Base-by-base conservation (phyloP, 2,797 vertebrate genomes). In the Galaxias olidus region DNA sequence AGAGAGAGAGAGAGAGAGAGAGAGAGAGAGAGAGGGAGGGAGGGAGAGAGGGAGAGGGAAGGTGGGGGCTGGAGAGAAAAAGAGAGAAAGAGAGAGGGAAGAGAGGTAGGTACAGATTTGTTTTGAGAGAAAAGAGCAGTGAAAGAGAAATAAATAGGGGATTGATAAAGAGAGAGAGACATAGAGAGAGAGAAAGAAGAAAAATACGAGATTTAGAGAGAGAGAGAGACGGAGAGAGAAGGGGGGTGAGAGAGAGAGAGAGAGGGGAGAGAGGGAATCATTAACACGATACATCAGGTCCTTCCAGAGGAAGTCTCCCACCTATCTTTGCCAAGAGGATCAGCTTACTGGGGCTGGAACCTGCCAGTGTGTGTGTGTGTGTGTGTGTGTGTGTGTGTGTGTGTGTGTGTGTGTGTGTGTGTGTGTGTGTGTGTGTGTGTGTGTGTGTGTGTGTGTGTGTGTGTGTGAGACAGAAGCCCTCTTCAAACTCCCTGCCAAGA, bases 321-420 rank as follows among this genome's bases (percentile, higher is more conserved):
- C 75, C 77, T 73, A 80, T 65, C 72, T 69, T 71, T 89, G 88
- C 90, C 89, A 87, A 81, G 71, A 85, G 91, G 93, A 95, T 95
- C 94, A 72, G 91, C 90, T 95, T 96, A 93, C 95, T 87, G 87
- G 87, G 89, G 92, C 81, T 90, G 85, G 85, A 87, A 87, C 78
- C 82, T 79, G 74, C 48, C 65, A n/a, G n/a, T n/a, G n/a, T n/a
- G n/a, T n/a, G n/a, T n/a, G n/a, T n/a, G n/a, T n/a, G n/a, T n/a
- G n/a, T n/a, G n/a, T n/a, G n/a, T n/a, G n/a, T n/a, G n/a, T n/a
- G n/a, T n/a, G n/a, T n/a, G n/a, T n/a, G n/a, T n/a, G n/a, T n/a
- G n/a, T n/a, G n/a, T n/a, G n/a, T n/a, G n/a, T n/a, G n/a, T n/a
- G n/a, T n/a, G n/a, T n/a, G n/a, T n/a, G n/a, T n/a, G n/a, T n/a